phyloP scores from a whole-genome alignment of 2,797 vertebrate species.

The Varecia variegata region DNA sequence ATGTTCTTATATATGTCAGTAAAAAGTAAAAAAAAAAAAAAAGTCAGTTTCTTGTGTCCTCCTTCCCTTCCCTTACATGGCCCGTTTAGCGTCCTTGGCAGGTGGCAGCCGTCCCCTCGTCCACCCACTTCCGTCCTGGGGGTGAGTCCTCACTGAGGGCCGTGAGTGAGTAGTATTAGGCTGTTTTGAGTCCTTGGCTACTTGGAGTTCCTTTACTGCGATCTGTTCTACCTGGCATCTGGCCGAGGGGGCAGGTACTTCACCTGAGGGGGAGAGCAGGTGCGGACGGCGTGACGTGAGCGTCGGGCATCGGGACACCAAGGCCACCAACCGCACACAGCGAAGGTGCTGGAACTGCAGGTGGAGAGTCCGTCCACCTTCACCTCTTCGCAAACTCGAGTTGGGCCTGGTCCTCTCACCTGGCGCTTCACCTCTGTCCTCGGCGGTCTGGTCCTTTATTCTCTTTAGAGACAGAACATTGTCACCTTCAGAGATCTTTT shows the following conservation, averaged over 20 bases:
- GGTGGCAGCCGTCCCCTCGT: not conserved
- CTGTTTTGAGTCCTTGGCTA: conserved; percentile 28
- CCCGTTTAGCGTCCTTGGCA: not conserved
- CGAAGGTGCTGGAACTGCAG: not conserved
- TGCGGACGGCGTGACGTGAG: conserved; percentile 7
- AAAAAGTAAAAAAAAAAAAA: not conserved
- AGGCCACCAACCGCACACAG: not conserved
- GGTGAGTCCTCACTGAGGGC: conserved; percentile 17
- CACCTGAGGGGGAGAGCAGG: conserved; percentile 24
- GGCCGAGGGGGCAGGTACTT: not conserved
- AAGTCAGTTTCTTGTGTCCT: not conserved
- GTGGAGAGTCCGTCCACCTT: not conserved
- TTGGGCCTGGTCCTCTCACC: not conserved
- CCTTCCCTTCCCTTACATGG: not conserved
- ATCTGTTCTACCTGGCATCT: conserved; percentile 5
- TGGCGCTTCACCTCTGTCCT: not conserved
- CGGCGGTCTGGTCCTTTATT: not conserved
- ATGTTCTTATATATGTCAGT: not conserved
- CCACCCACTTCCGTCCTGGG: not conserved
- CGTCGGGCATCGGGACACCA: conserved; percentile 16
- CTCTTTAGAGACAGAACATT: not conserved
- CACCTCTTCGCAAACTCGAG: not conserved
- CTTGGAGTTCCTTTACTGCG: not conserved
- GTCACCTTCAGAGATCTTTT: not conserved
- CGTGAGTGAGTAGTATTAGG: not conserved